A percentile compares a stretch with the other conserved stretches of the same genome.
These are phyloP conservation scores for Macrophya annulata DNA, from an alignment of 2,888 invertebrate genomes.

Conservation along the genomic window DNA sequence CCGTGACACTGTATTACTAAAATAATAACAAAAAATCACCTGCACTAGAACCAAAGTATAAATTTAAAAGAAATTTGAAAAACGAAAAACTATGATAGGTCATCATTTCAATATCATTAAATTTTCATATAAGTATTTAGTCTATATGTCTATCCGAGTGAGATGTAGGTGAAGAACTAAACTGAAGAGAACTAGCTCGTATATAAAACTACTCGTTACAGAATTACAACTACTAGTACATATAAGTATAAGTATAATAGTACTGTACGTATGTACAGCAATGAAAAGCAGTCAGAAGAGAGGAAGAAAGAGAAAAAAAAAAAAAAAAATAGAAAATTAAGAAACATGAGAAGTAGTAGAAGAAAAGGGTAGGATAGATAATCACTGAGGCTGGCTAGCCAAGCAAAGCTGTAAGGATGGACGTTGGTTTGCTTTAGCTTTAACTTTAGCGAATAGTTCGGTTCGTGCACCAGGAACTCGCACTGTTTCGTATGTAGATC, in stretches of 20 bases:
- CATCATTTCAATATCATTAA: background rate
- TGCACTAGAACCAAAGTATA: background rate
- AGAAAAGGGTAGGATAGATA: slow-evolving; percentile 23
- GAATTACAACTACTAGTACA: background rate
- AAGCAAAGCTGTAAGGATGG: background rate
- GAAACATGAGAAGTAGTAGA: background rate
- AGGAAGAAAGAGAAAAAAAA: background rate
- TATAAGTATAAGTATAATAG: too few species aligned
- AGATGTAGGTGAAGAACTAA: slow-evolving; percentile 36
- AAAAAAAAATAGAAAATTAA: background rate
- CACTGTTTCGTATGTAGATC: slow-evolving; percentile 80
- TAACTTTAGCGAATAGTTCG: background rate
- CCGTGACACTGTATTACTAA: background rate
- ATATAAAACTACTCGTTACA: background rate
- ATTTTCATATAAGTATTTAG: background rate
- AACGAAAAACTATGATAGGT: background rate
- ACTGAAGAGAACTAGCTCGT: background rate
- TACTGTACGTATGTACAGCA: background rate
- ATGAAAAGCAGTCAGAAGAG: background rate
- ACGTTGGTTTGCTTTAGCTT: background rate
- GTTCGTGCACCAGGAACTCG: slow-evolving; percentile 73
- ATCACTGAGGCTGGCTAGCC: slow-evolving; percentile 31
- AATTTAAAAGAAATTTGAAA: background rate
- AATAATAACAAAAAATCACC: background rate
- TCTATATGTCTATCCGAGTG: background rate